Base-by-base conservation (phyloP, 1,140 invertebrate species). In the Andrena cerasifolii region DNA sequence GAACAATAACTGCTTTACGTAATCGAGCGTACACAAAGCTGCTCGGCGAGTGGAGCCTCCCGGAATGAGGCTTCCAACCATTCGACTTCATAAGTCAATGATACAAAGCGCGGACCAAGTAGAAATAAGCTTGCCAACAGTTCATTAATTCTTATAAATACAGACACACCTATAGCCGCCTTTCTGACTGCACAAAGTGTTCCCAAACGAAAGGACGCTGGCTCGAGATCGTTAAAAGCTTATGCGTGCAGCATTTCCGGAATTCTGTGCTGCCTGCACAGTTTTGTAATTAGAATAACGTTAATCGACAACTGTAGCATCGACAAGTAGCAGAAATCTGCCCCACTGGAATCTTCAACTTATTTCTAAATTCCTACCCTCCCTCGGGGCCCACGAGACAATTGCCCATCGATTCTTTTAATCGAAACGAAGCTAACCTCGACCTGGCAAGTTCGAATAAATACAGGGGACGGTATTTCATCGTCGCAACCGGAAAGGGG, bases 11-110 rank as follows among this genome's bases (percentile, higher is more conserved):
- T 56, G 67, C 33, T 26, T 58, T 53, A 10, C 36, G 67, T 36
- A 70, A 70, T 70, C 58, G 56, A 26, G 12, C n/a, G 28, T 53
- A 36, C 43, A 70, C 53, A 18, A 70, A 70, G 67, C 58, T 70
- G 31, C 53, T 6, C 33, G 53, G 21, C 45, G 51, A 70, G 26
- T 70, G 56, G 24, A 58, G 40, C 67, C 43, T 53, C 51, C 45
- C 45, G 18, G 18, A 28, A 36, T 53, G 26, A 53, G 53, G 45
- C n/a, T 40, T 21, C 24, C 18, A 8, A 68, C 24, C n/a, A 24
- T 24, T 24, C 18, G 58, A 70, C 5, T 70, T 70, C 67, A 36
- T 36, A 10, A 28, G 21, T 26, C 18, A 28, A 21, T 26, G 58
- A 10, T 21, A 51, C 24, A 24, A 70, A 56, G 51, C 43, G 33